These are phyloP conservation scores for Prietella phreatophila DNA, from an alignment of 2,113 vertebrate species.

Conservation along the genomic window DNA sequence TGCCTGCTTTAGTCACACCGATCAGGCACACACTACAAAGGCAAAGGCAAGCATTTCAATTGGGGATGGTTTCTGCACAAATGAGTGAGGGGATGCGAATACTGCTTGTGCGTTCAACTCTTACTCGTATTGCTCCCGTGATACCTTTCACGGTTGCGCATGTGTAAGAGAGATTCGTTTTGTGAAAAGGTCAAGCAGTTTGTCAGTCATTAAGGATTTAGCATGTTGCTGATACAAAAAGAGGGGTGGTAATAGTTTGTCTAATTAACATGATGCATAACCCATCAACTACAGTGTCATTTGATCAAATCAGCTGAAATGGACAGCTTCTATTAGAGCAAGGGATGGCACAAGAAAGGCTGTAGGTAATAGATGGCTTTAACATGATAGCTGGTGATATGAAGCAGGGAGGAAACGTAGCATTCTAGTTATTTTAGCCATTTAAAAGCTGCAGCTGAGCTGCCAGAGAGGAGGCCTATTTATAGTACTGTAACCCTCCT, in stretches of 20 bases:
- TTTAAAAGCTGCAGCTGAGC: constrained; percentile 55
- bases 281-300: background rate
- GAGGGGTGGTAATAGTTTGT: background rate
- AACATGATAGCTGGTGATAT: background rate
- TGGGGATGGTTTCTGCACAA: constrained; percentile 49
- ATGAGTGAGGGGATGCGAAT: constrained; percentile 44
- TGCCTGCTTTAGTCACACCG: constrained; percentile 76
- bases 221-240: constrained; percentile 11
- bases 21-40: constrained; percentile 71
- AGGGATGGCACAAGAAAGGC: background rate
- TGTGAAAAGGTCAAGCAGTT: constrained; percentile 18
- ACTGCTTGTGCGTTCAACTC: constrained; percentile 31
- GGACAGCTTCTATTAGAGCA: background rate
- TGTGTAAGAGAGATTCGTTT: background rate
- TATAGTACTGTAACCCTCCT: constrained; percentile 65
- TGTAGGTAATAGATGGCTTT: background rate
- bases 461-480: constrained; percentile 64
- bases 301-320: background rate
- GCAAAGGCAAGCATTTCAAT: constrained; percentile 57
- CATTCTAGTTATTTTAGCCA: constrained; percentile 32
- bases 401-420: constrained; percentile 10
- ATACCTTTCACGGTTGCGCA: background rate
- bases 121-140: background rate
- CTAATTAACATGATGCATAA: background rate
- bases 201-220: constrained; percentile 7